Evolutionary conservation across 2,888 invertebrate species (phyloP), one percentile per base, ranked within the genome.

Genomic region (Drosophila seclusa): DNA sequence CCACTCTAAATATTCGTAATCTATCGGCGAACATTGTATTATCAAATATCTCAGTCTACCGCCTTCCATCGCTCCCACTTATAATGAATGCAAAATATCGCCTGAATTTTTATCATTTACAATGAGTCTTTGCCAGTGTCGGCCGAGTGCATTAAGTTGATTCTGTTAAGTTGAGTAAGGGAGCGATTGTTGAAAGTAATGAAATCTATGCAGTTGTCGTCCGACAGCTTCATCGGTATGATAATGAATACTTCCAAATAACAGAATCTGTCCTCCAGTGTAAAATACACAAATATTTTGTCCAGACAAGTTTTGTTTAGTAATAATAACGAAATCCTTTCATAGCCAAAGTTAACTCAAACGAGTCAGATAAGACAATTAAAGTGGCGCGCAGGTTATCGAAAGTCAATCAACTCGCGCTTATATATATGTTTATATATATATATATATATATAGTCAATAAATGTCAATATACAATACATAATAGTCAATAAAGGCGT

Each of bases 21-120:
- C 65, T 32, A 73, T 62, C 2, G 60, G 57, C 27, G 55, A 54
- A 45, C 81, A 82, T 4, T 80, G 61, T 36, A 87, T 66, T 61
- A 75, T 81, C 1, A 87, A 38, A 0, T 63, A 68, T 2, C 50
- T 68, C 2, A 85, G 40, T 7, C 69, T 61, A 11, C 60, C 58
- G 11, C 63, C 45, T 13, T 75, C 66, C 18, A 18, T 18, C 6
- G 77, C 79, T 0, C 88, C 86, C 6, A 54, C 27, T 36, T 60
- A 71, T 3, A 85, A 24, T 0, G 72, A 67, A 0, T 52, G 50
- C 4, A 84, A 88, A 83, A 31, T 77, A 87, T 0, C 86, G 88
- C 10, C 60, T 13, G 85, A 85, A 24, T 76, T 75, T 0, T 83
- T 80, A 7, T 87, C 74, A 48, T 68, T 85, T 21, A 85, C 36